A percentile compares a stretch with the other conserved stretches of the same genome.
Conservation (phyloP, 2,113 vertebrate genomes). For the Eurystomus gularis region DNA sequence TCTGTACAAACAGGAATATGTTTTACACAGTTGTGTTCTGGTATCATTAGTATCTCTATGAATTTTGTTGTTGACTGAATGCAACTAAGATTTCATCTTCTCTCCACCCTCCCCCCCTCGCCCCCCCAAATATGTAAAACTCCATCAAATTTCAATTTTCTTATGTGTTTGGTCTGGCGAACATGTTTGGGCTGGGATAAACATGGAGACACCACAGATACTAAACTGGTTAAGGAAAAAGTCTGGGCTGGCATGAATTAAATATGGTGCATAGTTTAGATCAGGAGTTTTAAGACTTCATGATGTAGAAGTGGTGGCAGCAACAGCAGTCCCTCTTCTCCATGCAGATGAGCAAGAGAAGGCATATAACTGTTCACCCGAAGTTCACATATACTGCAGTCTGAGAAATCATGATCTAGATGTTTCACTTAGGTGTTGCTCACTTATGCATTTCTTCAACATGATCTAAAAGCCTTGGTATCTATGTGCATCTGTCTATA, state of each 20-base stretch:
- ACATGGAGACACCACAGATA: neutral
- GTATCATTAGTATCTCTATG: neutral
- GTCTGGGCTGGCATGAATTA: neutral
- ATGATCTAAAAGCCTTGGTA: neutral
- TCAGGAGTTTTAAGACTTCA: neutral
- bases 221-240: neutral
- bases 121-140: neutral
- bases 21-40: neutral
- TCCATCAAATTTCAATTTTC: neutral
- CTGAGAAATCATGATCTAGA: neutral
- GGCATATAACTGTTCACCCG: rapidly evolving
- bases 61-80: neutral
- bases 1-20: neutral
- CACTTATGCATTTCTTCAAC: neutral
- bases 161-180: neutral
- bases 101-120: neutral
- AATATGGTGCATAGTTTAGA: neutral
- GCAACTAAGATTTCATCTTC: neutral
- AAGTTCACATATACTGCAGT: neutral
- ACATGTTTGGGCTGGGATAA: neutral
- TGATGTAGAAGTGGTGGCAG: neutral
- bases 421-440: neutral
- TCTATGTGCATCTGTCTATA: neutral
- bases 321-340: neutral
- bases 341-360: neutral